A percentile compares a stretch with the other conserved stretches of the same genome.
Evolutionary conservation across 2,888 invertebrate genomes (phyloP).

Genomic region (Caenorhabditis sp.): DNA sequence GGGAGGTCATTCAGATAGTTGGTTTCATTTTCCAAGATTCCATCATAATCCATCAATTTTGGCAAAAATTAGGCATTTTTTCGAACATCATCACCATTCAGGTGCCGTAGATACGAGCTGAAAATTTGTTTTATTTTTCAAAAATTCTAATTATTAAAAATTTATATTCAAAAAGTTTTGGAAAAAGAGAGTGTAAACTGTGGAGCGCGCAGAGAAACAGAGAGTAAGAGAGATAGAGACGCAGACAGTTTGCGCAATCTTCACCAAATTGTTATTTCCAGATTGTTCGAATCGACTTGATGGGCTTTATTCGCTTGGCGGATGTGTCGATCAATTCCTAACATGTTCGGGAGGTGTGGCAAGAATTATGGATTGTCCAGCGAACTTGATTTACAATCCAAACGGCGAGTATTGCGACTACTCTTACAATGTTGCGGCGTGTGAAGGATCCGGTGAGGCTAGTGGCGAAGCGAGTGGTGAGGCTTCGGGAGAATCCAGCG

Average conservation of each 20-base stretch:
- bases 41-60: background rate
- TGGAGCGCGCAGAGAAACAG: too few species aligned
- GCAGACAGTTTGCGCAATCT: too few species aligned
- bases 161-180: too few species aligned
- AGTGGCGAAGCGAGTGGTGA: slow-evolving; percentile 25
- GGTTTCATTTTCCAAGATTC: background rate
- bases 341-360: slow-evolving; percentile 38
- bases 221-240: too few species aligned
- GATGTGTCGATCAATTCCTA: slow-evolving; percentile 28
- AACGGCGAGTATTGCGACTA: slow-evolving; percentile 27
- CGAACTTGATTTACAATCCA: slow-evolving; percentile 28
- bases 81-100: background rate
- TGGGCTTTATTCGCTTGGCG: slow-evolving; percentile 31
- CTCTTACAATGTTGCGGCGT: slow-evolving; percentile 23
- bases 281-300: slow-evolving; percentile 29
- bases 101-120: too few species aligned
- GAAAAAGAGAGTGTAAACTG: too few species aligned
- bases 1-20: background rate
- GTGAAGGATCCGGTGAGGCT: slow-evolving; percentile 15
- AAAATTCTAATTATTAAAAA: too few species aligned
- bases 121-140: too few species aligned
- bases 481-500: slow-evolving; percentile 21
- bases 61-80: background rate
- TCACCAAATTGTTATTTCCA: slow-evolving; percentile 5
- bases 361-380: slow-evolving; percentile 39